Conservation (phyloP, 2,888 invertebrate genomes). For the Alsophila aescularia region DNA sequence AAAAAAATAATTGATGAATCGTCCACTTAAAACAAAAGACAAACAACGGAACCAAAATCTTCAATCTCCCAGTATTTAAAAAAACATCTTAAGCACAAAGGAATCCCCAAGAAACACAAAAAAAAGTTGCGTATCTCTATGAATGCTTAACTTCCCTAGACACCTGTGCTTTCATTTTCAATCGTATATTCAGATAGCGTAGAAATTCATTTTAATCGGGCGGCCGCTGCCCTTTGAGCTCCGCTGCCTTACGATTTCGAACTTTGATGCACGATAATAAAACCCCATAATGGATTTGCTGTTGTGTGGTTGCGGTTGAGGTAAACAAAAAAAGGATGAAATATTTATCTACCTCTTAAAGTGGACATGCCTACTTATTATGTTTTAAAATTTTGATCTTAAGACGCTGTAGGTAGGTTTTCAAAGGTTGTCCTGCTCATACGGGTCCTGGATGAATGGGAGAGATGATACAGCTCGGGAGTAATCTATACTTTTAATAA, state of each 20-base stretch:
- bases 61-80: constrained; percentile 37
- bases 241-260: constrained; percentile 66
- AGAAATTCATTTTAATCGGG: constrained; percentile 56
- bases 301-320: constrained; percentile 63
- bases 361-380: constrained; percentile 46
- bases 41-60: constrained; percentile 20
- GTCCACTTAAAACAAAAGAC: constrained; percentile 11
- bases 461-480: no score
- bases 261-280: constrained; percentile 78
- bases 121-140: constrained; percentile 67
- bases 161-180: constrained; percentile 51
- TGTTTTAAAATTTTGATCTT: background rate
- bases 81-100: constrained; percentile 66
- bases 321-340: constrained; percentile 58
- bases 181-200: constrained; percentile 51
- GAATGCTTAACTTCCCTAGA: constrained; percentile 63
- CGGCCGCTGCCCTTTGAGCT: constrained; percentile 37
- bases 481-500: no score
- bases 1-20: background rate
- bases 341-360: constrained; percentile 54
- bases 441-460: no score
- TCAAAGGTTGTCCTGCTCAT: no score
- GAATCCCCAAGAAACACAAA: constrained; percentile 64
- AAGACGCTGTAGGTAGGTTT: background rate
- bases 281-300: constrained; percentile 76